phyloP scores from a whole-genome alignment of 2,888 invertebrate genomes.

The Orchestes rusci region DNA sequence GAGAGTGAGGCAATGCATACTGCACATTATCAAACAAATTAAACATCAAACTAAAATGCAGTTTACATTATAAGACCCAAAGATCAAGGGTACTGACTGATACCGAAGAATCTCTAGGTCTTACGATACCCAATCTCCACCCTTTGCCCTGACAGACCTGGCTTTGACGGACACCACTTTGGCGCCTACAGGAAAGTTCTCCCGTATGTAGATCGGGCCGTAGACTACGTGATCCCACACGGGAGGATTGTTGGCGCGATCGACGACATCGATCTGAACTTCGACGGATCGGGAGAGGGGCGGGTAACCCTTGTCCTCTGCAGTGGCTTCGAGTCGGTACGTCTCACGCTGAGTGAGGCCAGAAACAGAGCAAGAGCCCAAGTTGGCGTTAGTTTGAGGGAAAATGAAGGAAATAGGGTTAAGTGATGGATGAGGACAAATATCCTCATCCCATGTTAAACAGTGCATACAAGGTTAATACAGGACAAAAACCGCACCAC shows the following conservation, averaged over 20 bases:
- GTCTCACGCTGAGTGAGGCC: conserved; percentile 71
- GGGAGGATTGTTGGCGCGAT: conserved; percentile 95
- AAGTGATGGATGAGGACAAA: too few relatives aligned
- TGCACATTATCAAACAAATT: too few relatives aligned
- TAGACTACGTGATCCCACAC: conserved; percentile 95
- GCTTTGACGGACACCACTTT: conserved; percentile 98
- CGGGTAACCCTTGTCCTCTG: conserved; percentile 95
- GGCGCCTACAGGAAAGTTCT: conserved; percentile 96
- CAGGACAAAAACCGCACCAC: too few relatives aligned
- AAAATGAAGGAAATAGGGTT: conserved; percentile 3
- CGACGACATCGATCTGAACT: conserved; percentile 94
- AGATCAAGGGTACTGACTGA: too few relatives aligned
- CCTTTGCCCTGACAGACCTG: conserved; percentile 93
- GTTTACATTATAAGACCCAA: too few relatives aligned
- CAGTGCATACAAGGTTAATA: too few relatives aligned
- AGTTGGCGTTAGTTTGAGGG: conserved; percentile 15
- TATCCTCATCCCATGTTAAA: too few relatives aligned
- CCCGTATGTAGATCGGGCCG: conserved; percentile 95
- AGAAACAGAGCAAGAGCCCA: conserved; percentile 14
- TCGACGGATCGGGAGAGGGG: conserved; percentile 93
- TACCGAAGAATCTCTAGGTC: too few relatives aligned
- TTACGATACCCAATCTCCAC: too few relatives aligned
- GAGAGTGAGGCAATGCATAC: conserved; percentile 12
- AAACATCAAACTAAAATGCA: too few relatives aligned
- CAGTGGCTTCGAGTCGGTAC: conserved; percentile 97